phyloP scores from a whole-genome alignment of 2,888 invertebrate species.

The Malachius bipustulatus region DNA sequence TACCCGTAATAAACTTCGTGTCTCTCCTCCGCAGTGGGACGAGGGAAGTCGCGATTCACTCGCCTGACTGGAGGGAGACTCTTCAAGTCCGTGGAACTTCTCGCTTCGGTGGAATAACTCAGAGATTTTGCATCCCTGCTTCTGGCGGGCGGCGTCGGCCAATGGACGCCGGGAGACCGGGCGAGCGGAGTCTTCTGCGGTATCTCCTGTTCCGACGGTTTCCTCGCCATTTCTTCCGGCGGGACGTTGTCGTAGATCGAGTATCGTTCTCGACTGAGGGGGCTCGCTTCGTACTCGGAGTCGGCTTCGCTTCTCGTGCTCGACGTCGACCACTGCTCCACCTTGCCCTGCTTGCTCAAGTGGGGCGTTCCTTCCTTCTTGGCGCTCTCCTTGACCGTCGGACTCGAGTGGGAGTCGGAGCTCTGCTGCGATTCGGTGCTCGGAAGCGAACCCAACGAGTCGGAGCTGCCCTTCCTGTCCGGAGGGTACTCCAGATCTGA shows the following conservation, averaged over 20 bases:
- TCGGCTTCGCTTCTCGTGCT: conserved; percentile 33
- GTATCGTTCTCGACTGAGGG: conserved; percentile 25
- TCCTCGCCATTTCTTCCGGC: conserved; percentile 15
- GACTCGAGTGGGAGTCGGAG: conserved; percentile 33
- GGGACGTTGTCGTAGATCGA: conserved; percentile 20
- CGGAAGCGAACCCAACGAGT: conserved; percentile 42
- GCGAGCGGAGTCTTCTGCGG: conserved; percentile 22
- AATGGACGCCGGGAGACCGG: conserved; percentile 22
- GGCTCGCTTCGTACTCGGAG: conserved; percentile 29
- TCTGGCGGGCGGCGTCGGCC: not conserved
- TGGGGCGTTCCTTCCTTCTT: conserved; percentile 14
- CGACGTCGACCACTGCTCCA: conserved; percentile 33
- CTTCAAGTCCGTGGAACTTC: conserved; percentile 9
- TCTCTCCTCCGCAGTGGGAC: conserved; percentile 21
- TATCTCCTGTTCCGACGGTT: conserved; percentile 14
- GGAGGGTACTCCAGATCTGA: conserved; percentile 31
- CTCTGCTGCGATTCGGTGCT: conserved; percentile 40
- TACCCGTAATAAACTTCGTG: conserved; percentile 27
- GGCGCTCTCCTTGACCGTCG: conserved; percentile 21
- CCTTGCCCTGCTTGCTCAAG: conserved; percentile 20
- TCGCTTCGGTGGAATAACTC: no score
- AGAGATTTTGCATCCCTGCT: no score
- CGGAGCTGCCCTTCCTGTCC: conserved; percentile 43
- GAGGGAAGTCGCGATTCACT: conserved; percentile 28
- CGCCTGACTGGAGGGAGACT: conserved; percentile 44